Evolutionary conservation across 2,113 vertebrate species (phyloP).

Genomic region (Propithecus coquereli): DNA sequence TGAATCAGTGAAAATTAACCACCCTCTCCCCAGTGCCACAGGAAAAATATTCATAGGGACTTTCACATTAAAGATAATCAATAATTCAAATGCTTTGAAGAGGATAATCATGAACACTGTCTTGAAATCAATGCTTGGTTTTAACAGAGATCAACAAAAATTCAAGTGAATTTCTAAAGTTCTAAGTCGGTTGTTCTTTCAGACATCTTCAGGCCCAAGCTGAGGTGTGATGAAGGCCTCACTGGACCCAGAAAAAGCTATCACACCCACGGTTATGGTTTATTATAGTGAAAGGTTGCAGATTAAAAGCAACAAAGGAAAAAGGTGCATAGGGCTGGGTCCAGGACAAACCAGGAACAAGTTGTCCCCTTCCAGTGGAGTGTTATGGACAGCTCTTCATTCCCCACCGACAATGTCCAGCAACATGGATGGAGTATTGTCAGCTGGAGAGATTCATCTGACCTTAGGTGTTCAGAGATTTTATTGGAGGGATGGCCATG

Average conservation of each 20-base stretch:
- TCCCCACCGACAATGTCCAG: background rate
- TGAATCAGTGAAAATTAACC: background rate
- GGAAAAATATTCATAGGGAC: background rate
- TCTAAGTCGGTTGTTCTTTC: rapidly evolving
- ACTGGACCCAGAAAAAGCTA: background rate
- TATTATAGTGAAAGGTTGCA: background rate
- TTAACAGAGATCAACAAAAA: background rate
- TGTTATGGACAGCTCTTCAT: background rate
- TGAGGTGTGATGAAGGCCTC: background rate
- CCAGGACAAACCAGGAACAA: background rate
- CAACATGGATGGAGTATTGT: rapidly evolving
- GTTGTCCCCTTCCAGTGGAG: background rate
- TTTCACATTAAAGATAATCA: background rate
- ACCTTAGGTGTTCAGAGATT: background rate
- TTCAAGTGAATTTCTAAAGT: no score
- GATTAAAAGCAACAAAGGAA: background rate
- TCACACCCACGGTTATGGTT: background rate
- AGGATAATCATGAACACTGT: background rate
- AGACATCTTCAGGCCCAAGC: background rate
- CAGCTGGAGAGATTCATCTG: no score
- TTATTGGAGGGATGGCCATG: no score
- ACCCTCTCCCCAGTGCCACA: no score
- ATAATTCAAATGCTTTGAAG: background rate
- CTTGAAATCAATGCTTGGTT: background rate
- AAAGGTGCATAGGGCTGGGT: rapidly evolving